Percentiles rank a stretch among this genome's conserved stretches.
Conservation (phyloP, 2,888 invertebrate genomes). For the Trypoxylon attenuatum region DNA sequence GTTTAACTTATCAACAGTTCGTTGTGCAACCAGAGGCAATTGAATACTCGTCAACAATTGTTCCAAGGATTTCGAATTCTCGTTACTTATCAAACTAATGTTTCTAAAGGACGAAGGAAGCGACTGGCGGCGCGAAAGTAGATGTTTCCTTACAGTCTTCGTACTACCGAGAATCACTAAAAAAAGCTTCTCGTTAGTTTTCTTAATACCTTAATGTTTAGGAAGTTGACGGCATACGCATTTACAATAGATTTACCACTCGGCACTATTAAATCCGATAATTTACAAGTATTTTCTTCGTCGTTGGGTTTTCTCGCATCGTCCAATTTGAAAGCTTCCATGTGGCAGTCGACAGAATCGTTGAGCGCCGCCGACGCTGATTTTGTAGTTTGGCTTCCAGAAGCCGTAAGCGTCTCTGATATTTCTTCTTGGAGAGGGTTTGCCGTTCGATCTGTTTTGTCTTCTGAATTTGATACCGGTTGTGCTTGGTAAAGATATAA, state of each 20-base stretch:
- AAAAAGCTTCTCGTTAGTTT: no score
- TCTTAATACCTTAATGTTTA: no score
- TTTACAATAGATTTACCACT: conserved; percentile 59
- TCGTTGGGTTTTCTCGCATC: conserved; percentile 37
- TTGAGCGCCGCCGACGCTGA: conserved; percentile 67
- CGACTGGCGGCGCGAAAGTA: conserved; percentile 60
- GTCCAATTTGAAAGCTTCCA: conserved; percentile 53
- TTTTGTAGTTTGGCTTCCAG: conserved; percentile 53
- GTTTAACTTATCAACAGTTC: conserved; percentile 48
- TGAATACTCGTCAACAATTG: conserved; percentile 62
- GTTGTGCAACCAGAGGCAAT: conserved; percentile 53
- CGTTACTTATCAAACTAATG: conserved; percentile 46
- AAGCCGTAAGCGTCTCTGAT: conserved; percentile 40
- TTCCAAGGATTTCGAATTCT: conserved; percentile 58
- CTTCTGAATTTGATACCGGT: conserved; percentile 26
- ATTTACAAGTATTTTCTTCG: conserved; percentile 50
- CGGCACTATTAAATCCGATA: conserved; percentile 63
- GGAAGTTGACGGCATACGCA: no score
- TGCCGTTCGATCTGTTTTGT: conserved; percentile 30
- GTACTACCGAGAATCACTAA: conserved; percentile 63
- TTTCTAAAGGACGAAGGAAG: conserved; percentile 58
- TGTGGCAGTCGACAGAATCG: conserved; percentile 67
- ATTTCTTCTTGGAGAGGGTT: conserved; percentile 38
- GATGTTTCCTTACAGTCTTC: conserved; percentile 60
- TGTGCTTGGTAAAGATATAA: conserved; percentile 42